Percentiles rank a stretch among this genome's conserved stretches.
These are phyloP conservation scores for Pygmarrhopalites habei DNA, from an alignment of 1,140 invertebrate species.

Conservation along the genomic window DNA sequence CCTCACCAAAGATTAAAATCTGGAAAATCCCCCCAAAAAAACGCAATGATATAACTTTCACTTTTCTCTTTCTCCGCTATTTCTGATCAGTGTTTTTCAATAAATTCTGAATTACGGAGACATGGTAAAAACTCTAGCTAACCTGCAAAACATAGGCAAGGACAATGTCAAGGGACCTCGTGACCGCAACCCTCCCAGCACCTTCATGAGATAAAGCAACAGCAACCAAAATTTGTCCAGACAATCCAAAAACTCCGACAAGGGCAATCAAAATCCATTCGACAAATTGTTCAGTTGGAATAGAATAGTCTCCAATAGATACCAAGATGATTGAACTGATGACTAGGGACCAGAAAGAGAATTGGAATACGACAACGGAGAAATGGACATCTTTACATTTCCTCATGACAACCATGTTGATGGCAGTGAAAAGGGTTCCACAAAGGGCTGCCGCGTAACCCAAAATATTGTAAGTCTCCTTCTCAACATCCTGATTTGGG, in stretches of 20 bases:
- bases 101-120: not conserved
- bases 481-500: constrained; percentile 25
- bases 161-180: constrained; percentile 50
- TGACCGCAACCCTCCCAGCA: constrained; percentile 50
- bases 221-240: constrained; percentile 48
- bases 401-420: constrained; percentile 51
- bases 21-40: too few species aligned
- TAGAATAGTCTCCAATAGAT: constrained; percentile 40
- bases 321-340: constrained; percentile 36
- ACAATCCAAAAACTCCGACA: constrained; percentile 45
- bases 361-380: constrained; percentile 48
- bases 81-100: not conserved
- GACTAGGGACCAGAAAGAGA: constrained; percentile 47
- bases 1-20: constrained; percentile 48
- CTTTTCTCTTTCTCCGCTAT: not conserved
- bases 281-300: constrained; percentile 20
- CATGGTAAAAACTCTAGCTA: not conserved
- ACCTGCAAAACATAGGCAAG: constrained; percentile 49
- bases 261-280: constrained; percentile 44
- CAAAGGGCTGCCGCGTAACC: constrained; percentile 48
- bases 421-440: constrained; percentile 49
- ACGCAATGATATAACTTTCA: not conserved
- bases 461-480: constrained; percentile 44
- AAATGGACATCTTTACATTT: constrained; percentile 51
- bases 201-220: constrained; percentile 49